phyloP scores from a whole-genome alignment of 1,140 invertebrate species.

The Mycetomoellerius zeteki region DNA sequence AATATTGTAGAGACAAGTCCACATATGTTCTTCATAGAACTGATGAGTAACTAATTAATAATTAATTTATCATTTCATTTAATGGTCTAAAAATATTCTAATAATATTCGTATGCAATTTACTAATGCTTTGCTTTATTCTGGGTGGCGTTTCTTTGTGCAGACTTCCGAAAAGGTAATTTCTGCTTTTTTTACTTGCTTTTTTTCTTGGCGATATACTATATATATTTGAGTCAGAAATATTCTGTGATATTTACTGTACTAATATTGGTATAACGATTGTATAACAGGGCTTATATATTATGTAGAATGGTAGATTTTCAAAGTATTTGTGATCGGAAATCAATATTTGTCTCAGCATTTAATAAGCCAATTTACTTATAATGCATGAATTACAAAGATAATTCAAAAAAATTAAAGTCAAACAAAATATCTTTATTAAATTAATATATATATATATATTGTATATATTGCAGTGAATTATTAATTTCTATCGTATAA shows the following conservation, averaged over 20 bases:
- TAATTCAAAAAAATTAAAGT: not conserved
- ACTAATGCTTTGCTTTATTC: constrained; percentile 86
- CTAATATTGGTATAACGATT: constrained; percentile 60
- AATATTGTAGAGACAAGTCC: not conserved
- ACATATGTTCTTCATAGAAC: not conserved
- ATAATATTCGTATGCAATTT: constrained; percentile 67
- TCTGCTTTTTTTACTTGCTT: constrained; percentile 58
- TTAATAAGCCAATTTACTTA: not conserved
- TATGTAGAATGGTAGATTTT: constrained; percentile 25
- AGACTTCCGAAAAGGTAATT: constrained; percentile 87
- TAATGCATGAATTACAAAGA: not conserved
- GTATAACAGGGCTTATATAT: constrained; percentile 25
- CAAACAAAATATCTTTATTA: not conserved
- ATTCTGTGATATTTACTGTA: constrained; percentile 1
- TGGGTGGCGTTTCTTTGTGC: constrained; percentile 86
- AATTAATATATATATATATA: not conserved
- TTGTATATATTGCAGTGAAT: not conserved
- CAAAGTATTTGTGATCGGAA: not conserved
- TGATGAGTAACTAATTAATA: constrained; percentile 9
- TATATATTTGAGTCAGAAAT: not conserved
- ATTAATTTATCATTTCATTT: constrained; percentile 13
- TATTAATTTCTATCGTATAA: not conserved
- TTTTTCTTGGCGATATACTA: not conserved
- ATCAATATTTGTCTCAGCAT: constrained; percentile 5
- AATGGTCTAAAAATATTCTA: constrained; percentile 52